Percentiles rank a stretch among this genome's conserved stretches.
Evolutionary conservation across 2,113 vertebrate species (phyloP).

Genomic region (Microcebus murinus): DNA sequence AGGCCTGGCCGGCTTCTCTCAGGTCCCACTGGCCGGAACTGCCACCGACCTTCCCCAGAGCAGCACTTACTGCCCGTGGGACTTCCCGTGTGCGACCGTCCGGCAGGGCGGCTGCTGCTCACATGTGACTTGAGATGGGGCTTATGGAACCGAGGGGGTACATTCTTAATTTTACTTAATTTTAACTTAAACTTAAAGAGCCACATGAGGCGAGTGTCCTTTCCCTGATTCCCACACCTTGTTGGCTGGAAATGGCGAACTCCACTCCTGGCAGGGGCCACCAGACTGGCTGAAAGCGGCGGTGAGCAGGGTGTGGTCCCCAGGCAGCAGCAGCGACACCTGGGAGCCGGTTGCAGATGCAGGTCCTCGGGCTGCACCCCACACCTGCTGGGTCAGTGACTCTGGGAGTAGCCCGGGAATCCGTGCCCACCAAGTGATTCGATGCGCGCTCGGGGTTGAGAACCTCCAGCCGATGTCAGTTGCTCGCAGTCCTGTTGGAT

Average conservation of each 20-base stretch:
- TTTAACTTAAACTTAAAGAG: not conserved
- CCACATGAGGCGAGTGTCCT: not conserved
- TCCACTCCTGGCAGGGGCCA: not conserved
- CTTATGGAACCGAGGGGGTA: accelerated
- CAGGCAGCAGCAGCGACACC: not conserved
- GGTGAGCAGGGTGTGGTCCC: not conserved
- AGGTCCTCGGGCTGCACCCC: not conserved
- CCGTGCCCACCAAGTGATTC: no score
- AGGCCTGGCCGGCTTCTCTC: not conserved
- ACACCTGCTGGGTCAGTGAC: not conserved
- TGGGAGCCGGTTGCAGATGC: not conserved
- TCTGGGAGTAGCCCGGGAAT: not conserved
- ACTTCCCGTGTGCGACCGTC: not conserved
- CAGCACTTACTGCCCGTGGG: not conserved
- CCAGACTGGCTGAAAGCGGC: not conserved
- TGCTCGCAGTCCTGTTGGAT: not conserved
- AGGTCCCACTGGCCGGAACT: not conserved
- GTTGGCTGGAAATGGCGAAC: not conserved
- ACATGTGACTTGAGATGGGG: not conserved
- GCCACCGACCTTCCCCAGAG: not conserved
- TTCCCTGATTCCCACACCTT: not conserved
- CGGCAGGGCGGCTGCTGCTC: not conserved
- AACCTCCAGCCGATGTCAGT: accelerated
- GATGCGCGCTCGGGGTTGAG: not conserved
- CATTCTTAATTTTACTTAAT: not conserved